Percentiles rank a stretch among this genome's conserved stretches.
These are phyloP conservation scores for Hirundo rustica DNA, from an alignment of 2,797 vertebrate species.

Conservation along the genomic window DNA sequence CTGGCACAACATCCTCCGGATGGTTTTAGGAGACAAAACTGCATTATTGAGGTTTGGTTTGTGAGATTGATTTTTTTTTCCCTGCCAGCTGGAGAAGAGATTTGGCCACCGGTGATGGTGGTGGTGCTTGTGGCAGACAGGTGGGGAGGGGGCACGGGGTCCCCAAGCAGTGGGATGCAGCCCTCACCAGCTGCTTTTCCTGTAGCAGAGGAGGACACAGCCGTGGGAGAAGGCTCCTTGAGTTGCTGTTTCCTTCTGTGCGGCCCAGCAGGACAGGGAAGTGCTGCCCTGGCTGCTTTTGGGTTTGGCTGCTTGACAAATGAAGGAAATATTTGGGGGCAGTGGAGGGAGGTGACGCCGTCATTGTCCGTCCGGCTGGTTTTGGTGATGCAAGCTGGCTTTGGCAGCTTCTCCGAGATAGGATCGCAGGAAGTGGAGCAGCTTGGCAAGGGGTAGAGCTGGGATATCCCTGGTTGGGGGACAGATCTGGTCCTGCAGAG, in stretches of 20 bases:
- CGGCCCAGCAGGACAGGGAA: background rate
- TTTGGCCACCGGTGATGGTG: accelerated
- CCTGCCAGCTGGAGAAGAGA: background rate
- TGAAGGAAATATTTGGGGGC: slow-evolving; percentile 13
- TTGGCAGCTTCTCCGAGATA: background rate
- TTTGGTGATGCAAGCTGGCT: background rate
- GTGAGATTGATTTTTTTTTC: background rate
- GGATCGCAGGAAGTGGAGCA: background rate
- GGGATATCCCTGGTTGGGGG: background rate
- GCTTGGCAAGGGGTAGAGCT: background rate
- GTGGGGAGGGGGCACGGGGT: background rate
- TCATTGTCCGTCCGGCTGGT: background rate
- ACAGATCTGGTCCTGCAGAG: background rate
- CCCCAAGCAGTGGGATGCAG: accelerated
- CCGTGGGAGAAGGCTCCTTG: background rate
- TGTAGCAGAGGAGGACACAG: background rate
- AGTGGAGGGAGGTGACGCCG: background rate
- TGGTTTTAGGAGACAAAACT: background rate
- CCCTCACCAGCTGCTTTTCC: background rate
- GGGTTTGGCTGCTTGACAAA: background rate
- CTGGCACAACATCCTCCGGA: accelerated
- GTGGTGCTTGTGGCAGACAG: background rate
- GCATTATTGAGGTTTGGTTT: background rate
- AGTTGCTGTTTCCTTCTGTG: background rate
- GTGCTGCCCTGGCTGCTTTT: background rate